Evolutionary conservation across 1,140 invertebrate genomes (phyloP).

Genomic region (Stenopsyche tienmushanensis): DNA sequence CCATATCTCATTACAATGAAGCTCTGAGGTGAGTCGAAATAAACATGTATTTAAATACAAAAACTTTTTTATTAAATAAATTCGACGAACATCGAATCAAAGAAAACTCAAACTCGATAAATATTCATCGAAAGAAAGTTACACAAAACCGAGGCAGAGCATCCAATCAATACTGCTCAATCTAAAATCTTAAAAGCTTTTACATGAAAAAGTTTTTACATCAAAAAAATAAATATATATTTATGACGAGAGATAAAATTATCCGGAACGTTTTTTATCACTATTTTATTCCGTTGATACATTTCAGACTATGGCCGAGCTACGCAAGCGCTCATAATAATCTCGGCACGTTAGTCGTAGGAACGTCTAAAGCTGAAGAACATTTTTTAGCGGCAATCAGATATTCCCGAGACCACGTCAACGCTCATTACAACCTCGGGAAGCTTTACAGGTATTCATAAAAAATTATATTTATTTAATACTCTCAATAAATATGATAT

Average conservation of each 20-base stretch:
- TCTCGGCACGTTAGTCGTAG: constrained; percentile 74
- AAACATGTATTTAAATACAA: not conserved
- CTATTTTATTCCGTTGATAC: no score
- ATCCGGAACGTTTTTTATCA: no score
- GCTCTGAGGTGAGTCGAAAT: constrained; percentile 71
- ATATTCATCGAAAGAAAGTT: constrained; percentile 14
- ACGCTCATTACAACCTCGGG: constrained; percentile 85
- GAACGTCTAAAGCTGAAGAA: constrained; percentile 66
- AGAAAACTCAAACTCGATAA: constrained; percentile 7
- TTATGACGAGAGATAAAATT: not conserved
- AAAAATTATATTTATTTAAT: constrained; percentile 14
- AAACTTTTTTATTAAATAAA: no score
- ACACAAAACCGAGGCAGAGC: constrained; percentile 13
- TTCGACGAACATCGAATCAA: no score
- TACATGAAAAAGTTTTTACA: not conserved
- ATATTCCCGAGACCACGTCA: constrained; percentile 74
- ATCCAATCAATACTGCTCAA: not conserved
- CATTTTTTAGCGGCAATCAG: constrained; percentile 77
- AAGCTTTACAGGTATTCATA: constrained; percentile 74
- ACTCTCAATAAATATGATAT: no score
- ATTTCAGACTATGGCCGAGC: constrained; percentile 76
- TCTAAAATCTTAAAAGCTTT: constrained; percentile 3
- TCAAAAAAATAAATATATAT: no score
- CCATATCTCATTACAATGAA: constrained; percentile 76
- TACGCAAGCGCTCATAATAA: constrained; percentile 90